A percentile compares a stretch with the other conserved stretches of the same genome.
Conservation (phyloP, 2,113 vertebrate species). For the Scomber japonicus region DNA sequence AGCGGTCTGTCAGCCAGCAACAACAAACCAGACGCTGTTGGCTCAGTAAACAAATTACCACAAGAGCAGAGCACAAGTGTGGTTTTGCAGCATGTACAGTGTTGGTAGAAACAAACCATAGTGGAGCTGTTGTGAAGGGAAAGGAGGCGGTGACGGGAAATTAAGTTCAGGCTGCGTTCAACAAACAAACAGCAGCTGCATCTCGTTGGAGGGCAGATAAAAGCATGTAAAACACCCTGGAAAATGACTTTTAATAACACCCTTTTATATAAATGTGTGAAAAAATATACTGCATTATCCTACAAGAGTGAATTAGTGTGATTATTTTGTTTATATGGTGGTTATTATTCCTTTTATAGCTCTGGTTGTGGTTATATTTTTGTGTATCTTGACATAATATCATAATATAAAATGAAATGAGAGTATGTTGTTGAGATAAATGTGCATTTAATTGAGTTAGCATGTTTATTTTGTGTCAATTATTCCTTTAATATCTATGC, state of each 20-base stretch:
- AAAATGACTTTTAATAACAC: not conserved
- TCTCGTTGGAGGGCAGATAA: not conserved
- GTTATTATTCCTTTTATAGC: too few relatives aligned
- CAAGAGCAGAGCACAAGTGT: not conserved
- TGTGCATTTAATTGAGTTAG: too few relatives aligned
- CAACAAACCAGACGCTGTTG: constrained; percentile 5
- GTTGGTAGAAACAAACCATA: not conserved
- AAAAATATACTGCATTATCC: too few relatives aligned
- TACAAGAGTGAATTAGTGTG: too few relatives aligned
- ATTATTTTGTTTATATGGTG: too few relatives aligned
- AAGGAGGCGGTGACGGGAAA: not conserved
- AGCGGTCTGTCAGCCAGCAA: constrained; percentile 1
- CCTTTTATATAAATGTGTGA: not conserved
- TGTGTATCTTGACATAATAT: too few relatives aligned
- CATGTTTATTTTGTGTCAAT: too few relatives aligned
- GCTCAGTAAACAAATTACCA: not conserved
- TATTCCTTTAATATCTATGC: too few relatives aligned
- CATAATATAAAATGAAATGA: too few relatives aligned
- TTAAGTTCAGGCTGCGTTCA: not conserved
- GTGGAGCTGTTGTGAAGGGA: not conserved
- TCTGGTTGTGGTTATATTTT: too few relatives aligned
- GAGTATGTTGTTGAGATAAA: too few relatives aligned
- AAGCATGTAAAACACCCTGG: not conserved
- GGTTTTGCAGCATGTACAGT: not conserved
- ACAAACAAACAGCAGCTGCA: not conserved